Evolutionary conservation across 2,888 invertebrate species (phyloP).

Genomic region (Hirtodrosophila alboralis): DNA sequence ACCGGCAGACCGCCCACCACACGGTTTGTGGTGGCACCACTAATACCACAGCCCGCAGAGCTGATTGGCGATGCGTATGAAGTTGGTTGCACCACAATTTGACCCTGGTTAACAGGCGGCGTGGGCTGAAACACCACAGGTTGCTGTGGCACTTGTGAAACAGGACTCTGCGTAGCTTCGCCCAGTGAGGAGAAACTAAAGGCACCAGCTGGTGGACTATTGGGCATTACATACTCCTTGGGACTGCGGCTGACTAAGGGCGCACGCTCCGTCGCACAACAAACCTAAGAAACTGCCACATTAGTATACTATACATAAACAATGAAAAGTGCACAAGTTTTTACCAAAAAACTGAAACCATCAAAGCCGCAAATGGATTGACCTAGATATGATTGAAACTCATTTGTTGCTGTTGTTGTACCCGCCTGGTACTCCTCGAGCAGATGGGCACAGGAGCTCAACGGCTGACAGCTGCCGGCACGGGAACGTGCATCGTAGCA

Average conservation of each 20-base stretch:
- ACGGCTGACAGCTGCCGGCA: conserved; percentile 85
- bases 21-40: conserved; percentile 81
- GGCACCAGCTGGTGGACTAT: conserved; percentile 9
- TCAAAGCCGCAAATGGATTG: conserved; percentile 89
- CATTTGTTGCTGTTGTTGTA: conserved; percentile 62
- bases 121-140: conserved; percentile 61
- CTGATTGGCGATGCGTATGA: neutral
- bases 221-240: conserved; percentile 47
- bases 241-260: conserved; percentile 39
- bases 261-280: conserved; percentile 55
- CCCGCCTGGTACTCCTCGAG: conserved; percentile 80
- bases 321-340: neutral
- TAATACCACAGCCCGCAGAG: conserved; percentile 85
- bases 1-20: conserved; percentile 86
- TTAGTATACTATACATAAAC: neutral
- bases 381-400: conserved; percentile 85
- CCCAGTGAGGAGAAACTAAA: conserved; percentile 64
- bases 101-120: conserved; percentile 51
- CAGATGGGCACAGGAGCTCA: conserved; percentile 86
- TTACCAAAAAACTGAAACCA: conserved; percentile 87
- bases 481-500: conserved; percentile 85
- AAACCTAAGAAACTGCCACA: conserved; percentile 54
- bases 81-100: conserved; percentile 9
- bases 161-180: conserved; percentile 19
- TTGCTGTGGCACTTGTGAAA: conserved; percentile 9